A percentile compares a stretch with the other conserved stretches of the same genome.
Conservation (phyloP, 2,113 vertebrate species). For the Melanotaenia duboulayi region DNA sequence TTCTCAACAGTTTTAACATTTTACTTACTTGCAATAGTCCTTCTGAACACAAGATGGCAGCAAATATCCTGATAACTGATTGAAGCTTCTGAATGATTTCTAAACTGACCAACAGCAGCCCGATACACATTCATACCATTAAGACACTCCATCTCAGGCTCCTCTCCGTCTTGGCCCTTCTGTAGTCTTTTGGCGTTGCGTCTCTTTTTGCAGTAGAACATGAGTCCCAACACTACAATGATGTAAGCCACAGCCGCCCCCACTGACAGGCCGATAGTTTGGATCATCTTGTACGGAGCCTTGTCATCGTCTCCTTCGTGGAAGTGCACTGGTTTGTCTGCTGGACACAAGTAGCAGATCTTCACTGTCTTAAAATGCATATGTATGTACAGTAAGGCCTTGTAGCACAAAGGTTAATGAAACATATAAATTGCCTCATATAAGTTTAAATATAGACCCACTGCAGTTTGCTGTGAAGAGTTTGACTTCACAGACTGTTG, state of each 20-base stretch:
- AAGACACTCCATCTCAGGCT: slow-evolving; percentile 97
- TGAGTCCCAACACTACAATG: slow-evolving; percentile 95
- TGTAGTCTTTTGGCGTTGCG: slow-evolving; percentile 91
- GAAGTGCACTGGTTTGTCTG: slow-evolving; percentile 87
- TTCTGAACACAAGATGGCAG: slow-evolving; percentile 68
- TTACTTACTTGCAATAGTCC: slow-evolving; percentile 16
- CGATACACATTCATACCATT: slow-evolving; percentile 83
- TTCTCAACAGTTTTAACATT: neutral
- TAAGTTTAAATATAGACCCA: neutral
- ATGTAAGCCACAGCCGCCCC: slow-evolving; percentile 97
- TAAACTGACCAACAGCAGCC: no score
- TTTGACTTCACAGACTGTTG: neutral
- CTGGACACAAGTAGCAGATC: neutral
- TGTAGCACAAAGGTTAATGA: neutral
- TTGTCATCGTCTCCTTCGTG: slow-evolving; percentile 73
- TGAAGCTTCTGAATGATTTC: neutral
- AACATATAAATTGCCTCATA: neutral
- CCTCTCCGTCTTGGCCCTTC: slow-evolving; percentile 91
- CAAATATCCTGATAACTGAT: slow-evolving; percentile 22
- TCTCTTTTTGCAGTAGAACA: slow-evolving; percentile 99
- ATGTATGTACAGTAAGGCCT: neutral
- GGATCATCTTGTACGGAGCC: slow-evolving; percentile 98
- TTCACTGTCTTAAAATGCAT: neutral
- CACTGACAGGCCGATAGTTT: slow-evolving; percentile 96
- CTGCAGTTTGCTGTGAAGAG: no score